Evolutionary conservation across 2,113 vertebrate species (phyloP).

Genomic region (Eleginops maclovinus): DNA sequence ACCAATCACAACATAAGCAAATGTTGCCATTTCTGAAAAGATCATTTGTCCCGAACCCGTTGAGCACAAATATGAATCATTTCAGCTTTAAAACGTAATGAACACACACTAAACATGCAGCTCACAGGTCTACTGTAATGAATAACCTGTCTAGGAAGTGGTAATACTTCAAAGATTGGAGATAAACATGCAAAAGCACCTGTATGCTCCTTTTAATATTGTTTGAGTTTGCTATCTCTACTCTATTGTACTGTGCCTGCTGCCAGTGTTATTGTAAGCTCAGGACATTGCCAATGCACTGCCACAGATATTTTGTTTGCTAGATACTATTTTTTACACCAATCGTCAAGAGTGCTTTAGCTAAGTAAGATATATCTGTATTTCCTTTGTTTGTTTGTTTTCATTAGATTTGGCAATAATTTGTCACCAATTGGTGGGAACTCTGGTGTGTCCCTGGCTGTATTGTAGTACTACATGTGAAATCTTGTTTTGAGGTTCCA

Average conservation of each 20-base stretch:
- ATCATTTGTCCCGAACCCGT: not conserved
- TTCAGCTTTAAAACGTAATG: not conserved
- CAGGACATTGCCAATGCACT: not conserved
- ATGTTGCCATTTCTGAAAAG: not conserved
- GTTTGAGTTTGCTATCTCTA: not conserved
- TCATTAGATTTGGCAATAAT: conserved; percentile 5
- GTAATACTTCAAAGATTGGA: too few relatives aligned
- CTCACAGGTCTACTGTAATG: not conserved
- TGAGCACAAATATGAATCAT: too few relatives aligned
- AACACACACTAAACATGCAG: not conserved
- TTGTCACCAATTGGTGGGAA: not conserved
- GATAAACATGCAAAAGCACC: conserved; percentile 4
- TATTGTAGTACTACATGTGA: not conserved
- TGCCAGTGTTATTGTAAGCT: not conserved
- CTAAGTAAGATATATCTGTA: not conserved
- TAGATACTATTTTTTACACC: conserved; percentile 15
- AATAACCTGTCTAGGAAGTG: not conserved
- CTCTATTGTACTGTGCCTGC: not conserved
- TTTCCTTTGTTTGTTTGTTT: not conserved
- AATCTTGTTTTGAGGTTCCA: not conserved
- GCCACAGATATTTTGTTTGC: not conserved
- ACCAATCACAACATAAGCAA: not conserved
- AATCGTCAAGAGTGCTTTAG: not conserved
- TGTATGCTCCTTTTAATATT: not conserved
- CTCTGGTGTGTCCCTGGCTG: not conserved